Percentiles rank a stretch among this genome's conserved stretches.
phyloP scores from a whole-genome alignment of 2,797 vertebrate genomes.

The Pampus argenteus region DNA sequence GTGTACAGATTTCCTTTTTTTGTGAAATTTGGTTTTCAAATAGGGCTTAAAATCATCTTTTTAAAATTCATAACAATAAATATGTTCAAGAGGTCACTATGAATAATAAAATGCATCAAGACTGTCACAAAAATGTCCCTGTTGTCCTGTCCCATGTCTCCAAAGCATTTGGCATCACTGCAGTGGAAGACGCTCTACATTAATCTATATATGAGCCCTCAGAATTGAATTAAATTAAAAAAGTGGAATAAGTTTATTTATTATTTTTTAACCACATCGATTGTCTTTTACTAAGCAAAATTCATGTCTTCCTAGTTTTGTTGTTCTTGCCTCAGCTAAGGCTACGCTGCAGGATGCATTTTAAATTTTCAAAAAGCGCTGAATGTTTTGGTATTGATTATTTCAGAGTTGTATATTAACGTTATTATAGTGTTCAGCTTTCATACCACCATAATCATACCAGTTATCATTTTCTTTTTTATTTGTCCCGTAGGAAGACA shows the following conservation, averaged over 20 bases:
- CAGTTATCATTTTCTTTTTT: neutral
- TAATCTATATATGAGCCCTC: neutral
- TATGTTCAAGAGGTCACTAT: neutral
- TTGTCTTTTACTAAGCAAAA: slow-evolving; percentile 7
- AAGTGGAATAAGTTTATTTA: neutral
- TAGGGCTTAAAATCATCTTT: neutral
- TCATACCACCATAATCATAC: too few species aligned
- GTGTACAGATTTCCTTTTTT: neutral
- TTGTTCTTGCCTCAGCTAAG: slow-evolving; percentile 9
- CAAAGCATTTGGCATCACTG: neutral
- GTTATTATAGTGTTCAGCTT: too few species aligned
- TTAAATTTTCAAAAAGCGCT: too few species aligned
- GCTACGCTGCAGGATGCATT: neutral
- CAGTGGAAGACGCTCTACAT: neutral
- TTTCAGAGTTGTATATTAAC: too few species aligned
- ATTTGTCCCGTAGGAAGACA: slow-evolving; percentile 88
- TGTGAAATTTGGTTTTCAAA: neutral
- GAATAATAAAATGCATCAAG: neutral
- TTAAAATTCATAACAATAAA: too few species aligned
- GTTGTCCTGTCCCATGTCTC: neutral
- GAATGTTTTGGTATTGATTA: neutral
- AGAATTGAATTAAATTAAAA: neutral
- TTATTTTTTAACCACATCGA: neutral
- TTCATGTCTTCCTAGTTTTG: slow-evolving; percentile 1
- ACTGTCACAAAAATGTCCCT: neutral